Evolutionary conservation across 2,113 vertebrate genomes (phyloP), one percentile per base, ranked within the genome.

Genomic region (Arizona elegans): DNA sequence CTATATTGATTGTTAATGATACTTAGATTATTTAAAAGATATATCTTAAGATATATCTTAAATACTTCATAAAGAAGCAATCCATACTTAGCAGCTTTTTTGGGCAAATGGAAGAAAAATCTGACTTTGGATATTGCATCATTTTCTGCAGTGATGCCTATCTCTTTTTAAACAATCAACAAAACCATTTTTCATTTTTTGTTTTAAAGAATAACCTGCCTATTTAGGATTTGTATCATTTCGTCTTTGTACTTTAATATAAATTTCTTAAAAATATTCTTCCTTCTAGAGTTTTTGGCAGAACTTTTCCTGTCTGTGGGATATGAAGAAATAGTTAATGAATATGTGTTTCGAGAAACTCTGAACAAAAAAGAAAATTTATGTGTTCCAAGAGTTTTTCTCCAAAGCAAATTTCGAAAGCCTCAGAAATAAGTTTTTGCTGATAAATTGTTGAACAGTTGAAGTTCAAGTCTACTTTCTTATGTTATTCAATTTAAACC

Each of bases 281-380:
- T 93, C 75, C 26, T 92, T 92, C 23, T 95, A 99, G 99, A 98
- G 87, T 97, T 98, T 94, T 97, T 99, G 96, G 98, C 97, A 21
- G 96, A 96, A 93, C 98, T 99, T 93, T 99, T 99, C 95, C 93
- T 91, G 21, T 96, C 96, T 75, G 90, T 96, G 0, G 99, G 99
- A 43, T 98, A 98, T 52, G 97, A 97, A 23, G 96, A 97, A 52
- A 95, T 98, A 33, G 92, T 96, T 33, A 99, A 98, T 29, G 98
- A 99, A 88, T 99, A 99, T 3, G 98, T 99, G 92, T 96, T 98
- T 70, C 98, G 99, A 96, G 98, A 99, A 96, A 99, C 99, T 0
- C 98, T 99, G 91, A 99, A 99, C 91, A 99, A 98, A 95, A 99
- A 99, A 94, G 99, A 99, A 96, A 98, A 98, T 33, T 96, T 99